Base-by-base conservation (phyloP, 2,113 vertebrate species). In the Myotis davidii region DNA sequence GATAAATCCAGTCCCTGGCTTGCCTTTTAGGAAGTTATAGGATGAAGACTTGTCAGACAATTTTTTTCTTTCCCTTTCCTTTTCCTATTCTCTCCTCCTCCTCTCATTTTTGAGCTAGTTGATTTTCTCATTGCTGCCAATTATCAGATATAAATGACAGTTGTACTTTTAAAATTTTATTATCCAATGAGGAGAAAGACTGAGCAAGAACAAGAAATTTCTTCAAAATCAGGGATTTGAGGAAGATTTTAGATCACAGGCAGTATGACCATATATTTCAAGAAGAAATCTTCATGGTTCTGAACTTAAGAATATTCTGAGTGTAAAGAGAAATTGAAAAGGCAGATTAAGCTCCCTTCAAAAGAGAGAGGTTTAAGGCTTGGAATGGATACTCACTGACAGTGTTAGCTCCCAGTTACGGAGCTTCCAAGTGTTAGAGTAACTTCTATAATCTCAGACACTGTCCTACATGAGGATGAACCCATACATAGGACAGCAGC, bases 221-320 rank as follows among this genome's bases (percentile, higher is more conserved):
- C 90, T 84, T 94, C 54, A 88, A 84, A 91, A 79, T 73, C 45
- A 88, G 17, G 27, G 37, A 67, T 91, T 74, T 78, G 37, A 48
- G n/a, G n/a, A 81, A 91, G 29, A 89, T n/a, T 74, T 85, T 94
- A 73, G 25, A 73, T 93, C 25, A 90, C 6, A 61, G 42, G 37
- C 16, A 56, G 78, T 67, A 13, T 48, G 34, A 65, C 50, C 50
- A 79, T 34, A 48, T 86, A 67, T 83, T 67, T n/a, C 14, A 84
- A 84, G 21, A 27, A 16, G 69, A 78, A 52, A 56, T 94, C n/a
- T 72, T 95, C n/a, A 67, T 85, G 45, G 50, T 21, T 72, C 20
- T 5, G 21, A 73, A 25, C 21, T 88, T 84, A 74, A 93, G 81
- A 83, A 88, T 82, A 18, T 87, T 96, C 67, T 93, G 86, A 87